These are phyloP conservation scores for Drosophila crucigera DNA, from an alignment of 2,888 invertebrate genomes.

Conservation along the genomic window DNA sequence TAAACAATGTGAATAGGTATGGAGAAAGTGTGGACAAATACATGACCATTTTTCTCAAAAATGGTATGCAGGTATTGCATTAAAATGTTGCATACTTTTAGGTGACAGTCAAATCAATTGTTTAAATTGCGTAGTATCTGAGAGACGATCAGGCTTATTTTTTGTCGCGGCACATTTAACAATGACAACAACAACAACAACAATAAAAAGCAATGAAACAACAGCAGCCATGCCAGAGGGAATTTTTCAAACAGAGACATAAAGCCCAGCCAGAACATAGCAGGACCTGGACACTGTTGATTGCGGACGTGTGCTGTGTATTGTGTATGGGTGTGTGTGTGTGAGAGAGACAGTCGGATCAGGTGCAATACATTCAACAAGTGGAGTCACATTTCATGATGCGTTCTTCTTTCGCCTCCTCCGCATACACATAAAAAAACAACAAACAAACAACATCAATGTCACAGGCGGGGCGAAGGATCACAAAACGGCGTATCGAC, in stretches of 20 bases:
- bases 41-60: neutral
- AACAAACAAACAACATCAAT: constrained; percentile 52
- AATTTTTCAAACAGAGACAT: constrained; percentile 60
- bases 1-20: neutral
- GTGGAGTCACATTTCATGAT: constrained; percentile 55
- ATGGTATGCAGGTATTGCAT: neutral
- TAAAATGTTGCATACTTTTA: constrained; percentile 1
- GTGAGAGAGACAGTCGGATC: constrained; percentile 19
- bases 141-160: neutral
- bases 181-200: constrained; percentile 36
- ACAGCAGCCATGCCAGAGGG: constrained; percentile 58
- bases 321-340: constrained; percentile 1
- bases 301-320: constrained; percentile 1
- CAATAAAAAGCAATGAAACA: constrained; percentile 35
- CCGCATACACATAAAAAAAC: constrained; percentile 30
- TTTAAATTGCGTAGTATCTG: neutral
- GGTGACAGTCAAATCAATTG: neutral
- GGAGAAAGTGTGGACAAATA: neutral
- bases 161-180: constrained; percentile 11
- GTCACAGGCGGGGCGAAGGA: constrained; percentile 40
- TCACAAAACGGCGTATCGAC: constrained; percentile 30
- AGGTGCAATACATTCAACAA: constrained; percentile 78
- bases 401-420: constrained; percentile 10
- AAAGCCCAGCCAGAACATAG: constrained; percentile 34
- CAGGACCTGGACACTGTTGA: constrained; percentile 4